Conservation (phyloP, 1,140 invertebrate genomes). For the Berghia stephanieae region DNA sequence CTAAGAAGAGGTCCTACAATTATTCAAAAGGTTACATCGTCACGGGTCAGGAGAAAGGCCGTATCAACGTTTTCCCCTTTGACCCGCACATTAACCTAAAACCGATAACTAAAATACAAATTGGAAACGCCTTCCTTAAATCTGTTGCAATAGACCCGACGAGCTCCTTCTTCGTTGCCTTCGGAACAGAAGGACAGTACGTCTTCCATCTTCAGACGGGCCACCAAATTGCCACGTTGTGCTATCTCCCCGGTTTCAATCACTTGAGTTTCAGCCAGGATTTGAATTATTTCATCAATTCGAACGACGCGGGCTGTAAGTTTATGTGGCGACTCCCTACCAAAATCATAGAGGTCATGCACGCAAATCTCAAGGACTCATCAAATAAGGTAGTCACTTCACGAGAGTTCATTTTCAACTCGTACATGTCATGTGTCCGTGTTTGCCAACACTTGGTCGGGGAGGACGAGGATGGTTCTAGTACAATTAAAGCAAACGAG, state of each 20-base stretch:
- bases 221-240: conserved; percentile 8
- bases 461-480: no score
- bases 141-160: no score
- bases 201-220: conserved; percentile 26
- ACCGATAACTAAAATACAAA: no score
- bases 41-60: neutral
- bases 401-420: conserved; percentile 5
- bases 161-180: no score
- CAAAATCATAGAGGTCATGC: conserved; percentile 18
- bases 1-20: neutral
- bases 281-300: conserved; percentile 17
- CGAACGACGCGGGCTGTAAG: neutral
- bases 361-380: neutral
- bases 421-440: conserved; percentile 21
- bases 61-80: conserved; percentile 13
- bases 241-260: neutral
- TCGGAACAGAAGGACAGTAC: no score
- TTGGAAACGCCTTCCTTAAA: no score
- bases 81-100: no score
- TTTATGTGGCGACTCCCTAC: conserved; percentile 16
- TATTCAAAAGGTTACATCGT: conserved; percentile 3
- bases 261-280: neutral
- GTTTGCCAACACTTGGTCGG: conserved; percentile 16
- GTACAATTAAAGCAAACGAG: no score
- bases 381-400: neutral